Evolutionary conservation across 2,113 vertebrate species (phyloP), one percentile per base, ranked within the genome.

Genomic region (Aptenodytes patagonicus): DNA sequence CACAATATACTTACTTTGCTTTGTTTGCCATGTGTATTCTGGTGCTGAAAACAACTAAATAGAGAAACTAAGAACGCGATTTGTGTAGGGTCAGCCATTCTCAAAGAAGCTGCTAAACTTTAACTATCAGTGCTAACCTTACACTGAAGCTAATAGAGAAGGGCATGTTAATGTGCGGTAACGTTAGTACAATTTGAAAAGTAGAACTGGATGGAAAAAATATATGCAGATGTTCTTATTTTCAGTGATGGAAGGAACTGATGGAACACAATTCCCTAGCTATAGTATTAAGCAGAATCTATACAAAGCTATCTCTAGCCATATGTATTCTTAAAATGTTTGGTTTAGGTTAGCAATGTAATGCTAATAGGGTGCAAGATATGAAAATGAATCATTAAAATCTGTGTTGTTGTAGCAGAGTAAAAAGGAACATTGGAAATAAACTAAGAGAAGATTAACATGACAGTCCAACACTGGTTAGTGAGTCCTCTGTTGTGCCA

Each of bases 1-100:
- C 10, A 51, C 31, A 38, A 40, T 44, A 25, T 29, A 12, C 16
- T 40, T 32, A 12, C 1, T 21, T 55, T 25, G 16, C 57, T 70
- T 55, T 58, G 40, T 52, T 54, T 46, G 22, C 10, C 44, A 24
- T 10, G 26, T 38, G 17, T 44, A 11, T 85, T 65, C 13, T 46
- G 19, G 36, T 60, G 32, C 32, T 52, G 58, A 72, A 54, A 51
- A 72, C 16, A 46, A 11, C 51, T 72, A 20, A 19, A 61, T 16
- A 46, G 32, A 42, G 14, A 44, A 44, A 22, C 4, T 32, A n/a
- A 61, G 64, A 11, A 3, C 4, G 1, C 2, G 1, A 6, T 64
- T 69, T 51, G 34, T 57, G 20, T 73, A 25, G 40, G 17, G 13
- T 52, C 54, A 29, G 22, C 24, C 20, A 21, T 46, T 60, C 34